Evolutionary conservation across 2,797 vertebrate species (phyloP).

Genomic region (Argyrosomus regius): DNA sequence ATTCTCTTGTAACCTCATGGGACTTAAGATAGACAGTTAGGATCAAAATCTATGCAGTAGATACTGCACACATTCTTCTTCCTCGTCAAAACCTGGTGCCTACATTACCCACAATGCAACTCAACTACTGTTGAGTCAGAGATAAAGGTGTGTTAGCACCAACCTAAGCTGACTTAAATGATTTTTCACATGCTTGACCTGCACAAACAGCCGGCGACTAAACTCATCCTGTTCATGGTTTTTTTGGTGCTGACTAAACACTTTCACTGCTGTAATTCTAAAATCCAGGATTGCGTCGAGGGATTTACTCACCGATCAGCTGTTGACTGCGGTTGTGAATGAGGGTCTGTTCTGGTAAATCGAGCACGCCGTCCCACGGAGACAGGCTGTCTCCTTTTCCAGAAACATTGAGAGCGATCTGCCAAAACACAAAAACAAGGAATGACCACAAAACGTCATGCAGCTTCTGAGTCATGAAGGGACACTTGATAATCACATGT

Average conservation of each 20-base stretch:
- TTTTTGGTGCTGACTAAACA: not conserved
- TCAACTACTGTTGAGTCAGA: no score
- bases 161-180: no score
- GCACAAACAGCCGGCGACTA: not conserved
- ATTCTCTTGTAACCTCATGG: not conserved
- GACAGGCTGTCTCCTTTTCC: constrained; percentile 97
- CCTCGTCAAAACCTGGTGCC: not conserved
- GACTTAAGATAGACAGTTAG: not conserved
- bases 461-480: constrained; percentile 1
- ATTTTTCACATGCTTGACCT: not conserved
- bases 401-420: constrained; percentile 97
- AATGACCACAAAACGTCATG: constrained; percentile 1
- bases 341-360: constrained; percentile 93
- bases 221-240: not conserved
- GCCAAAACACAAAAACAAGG: constrained; percentile 40
- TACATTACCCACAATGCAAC: not conserved
- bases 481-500: constrained; percentile 15
- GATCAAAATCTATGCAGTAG: no score
- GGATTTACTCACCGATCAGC: constrained; percentile 90
- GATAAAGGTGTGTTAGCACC: no score
- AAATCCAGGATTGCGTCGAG: not conserved
- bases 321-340: constrained; percentile 94
- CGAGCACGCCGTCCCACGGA: constrained; percentile 95
- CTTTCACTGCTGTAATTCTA: not conserved
- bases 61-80: no score